A percentile compares a stretch with the other conserved stretches of the same genome.
These are phyloP conservation scores for Melanotaenia boesemani DNA, from an alignment of 2,797 vertebrate genomes.

Conservation along the genomic window DNA sequence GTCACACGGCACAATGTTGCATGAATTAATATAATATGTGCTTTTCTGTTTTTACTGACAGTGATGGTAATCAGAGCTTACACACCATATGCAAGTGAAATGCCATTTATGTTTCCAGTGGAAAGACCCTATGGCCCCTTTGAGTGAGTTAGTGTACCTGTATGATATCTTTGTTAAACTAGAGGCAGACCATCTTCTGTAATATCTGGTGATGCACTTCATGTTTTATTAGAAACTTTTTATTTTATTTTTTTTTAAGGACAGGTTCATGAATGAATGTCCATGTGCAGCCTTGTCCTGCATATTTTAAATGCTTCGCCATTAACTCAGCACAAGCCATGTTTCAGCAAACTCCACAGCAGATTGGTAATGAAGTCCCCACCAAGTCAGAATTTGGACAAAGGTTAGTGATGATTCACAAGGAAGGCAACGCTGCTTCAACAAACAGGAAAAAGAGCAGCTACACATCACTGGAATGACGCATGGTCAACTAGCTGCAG, in stretches of 20 bases:
- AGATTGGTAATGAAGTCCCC: slow-evolving; percentile 21
- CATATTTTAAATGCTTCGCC: neutral
- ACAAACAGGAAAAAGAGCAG: slow-evolving; percentile 26
- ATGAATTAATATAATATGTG: neutral
- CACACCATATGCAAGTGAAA: slow-evolving; percentile 7
- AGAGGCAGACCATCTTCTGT: neutral
- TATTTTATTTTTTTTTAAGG: too few species aligned
- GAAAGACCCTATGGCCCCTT: neutral
- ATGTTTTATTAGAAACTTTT: neutral
- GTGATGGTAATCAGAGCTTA: neutral
- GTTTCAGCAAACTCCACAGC: slow-evolving; percentile 26
- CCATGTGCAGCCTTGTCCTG: too few species aligned
- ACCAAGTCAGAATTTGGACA: slow-evolving; percentile 9
- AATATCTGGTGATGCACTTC: neutral
- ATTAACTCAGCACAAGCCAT: slow-evolving; percentile 4
- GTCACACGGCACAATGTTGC: neutral
- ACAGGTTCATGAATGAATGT: too few species aligned
- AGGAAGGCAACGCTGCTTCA: slow-evolving; percentile 23
- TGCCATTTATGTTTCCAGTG: neutral
- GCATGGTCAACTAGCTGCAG: slow-evolving; percentile 20
- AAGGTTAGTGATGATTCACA: slow-evolving; percentile 34
- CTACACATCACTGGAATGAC: slow-evolving; percentile 47
- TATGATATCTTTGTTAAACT: neutral
- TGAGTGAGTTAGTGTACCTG: neutral
- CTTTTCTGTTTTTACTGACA: neutral